A percentile compares a stretch with the other conserved stretches of the same genome.
phyloP scores from a whole-genome alignment of 2,113 vertebrate species.

The Phyllostomus hastatus region DNA sequence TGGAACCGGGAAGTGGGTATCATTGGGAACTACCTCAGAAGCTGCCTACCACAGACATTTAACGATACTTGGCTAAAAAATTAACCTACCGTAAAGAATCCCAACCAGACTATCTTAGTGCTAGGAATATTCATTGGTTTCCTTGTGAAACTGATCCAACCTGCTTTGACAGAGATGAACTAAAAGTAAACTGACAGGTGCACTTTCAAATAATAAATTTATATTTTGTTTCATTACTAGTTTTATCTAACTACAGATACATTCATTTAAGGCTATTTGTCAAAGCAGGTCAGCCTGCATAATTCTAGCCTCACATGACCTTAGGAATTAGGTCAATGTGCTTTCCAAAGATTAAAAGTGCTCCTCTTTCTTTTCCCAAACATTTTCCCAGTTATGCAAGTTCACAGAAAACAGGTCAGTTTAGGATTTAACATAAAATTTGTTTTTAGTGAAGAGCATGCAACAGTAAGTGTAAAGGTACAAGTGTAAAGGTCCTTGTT shows the following conservation, averaged over 20 bases:
- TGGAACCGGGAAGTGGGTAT: not conserved
- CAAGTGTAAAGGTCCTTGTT: not conserved
- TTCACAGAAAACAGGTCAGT: constrained; percentile 21
- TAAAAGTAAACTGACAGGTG: constrained; percentile 4
- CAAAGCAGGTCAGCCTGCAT: constrained; percentile 20
- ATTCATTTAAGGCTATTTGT: constrained; percentile 42
- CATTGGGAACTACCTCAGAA: not conserved
- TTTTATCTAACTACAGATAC: not conserved
- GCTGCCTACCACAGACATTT: not conserved
- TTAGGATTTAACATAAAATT: constrained; percentile 37
- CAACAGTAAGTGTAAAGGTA: constrained; percentile 21
- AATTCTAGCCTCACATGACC: not conserved
- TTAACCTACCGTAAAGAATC: not conserved
- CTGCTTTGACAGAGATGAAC: not conserved
- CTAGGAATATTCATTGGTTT: not conserved
- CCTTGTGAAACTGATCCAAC: not conserved
- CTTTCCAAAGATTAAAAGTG: constrained; percentile 59
- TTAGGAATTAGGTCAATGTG: constrained; percentile 38
- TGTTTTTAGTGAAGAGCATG: not conserved
- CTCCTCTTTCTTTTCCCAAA: constrained; percentile 22
- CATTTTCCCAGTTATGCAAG: not conserved
- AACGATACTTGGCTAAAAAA: constrained; percentile 11
- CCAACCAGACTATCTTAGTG: not conserved
- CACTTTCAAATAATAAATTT: constrained; percentile 38
- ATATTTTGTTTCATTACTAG: not conserved